Base-by-base conservation (phyloP, 2,888 invertebrate genomes). In the Drosophila quasianomalipes region DNA sequence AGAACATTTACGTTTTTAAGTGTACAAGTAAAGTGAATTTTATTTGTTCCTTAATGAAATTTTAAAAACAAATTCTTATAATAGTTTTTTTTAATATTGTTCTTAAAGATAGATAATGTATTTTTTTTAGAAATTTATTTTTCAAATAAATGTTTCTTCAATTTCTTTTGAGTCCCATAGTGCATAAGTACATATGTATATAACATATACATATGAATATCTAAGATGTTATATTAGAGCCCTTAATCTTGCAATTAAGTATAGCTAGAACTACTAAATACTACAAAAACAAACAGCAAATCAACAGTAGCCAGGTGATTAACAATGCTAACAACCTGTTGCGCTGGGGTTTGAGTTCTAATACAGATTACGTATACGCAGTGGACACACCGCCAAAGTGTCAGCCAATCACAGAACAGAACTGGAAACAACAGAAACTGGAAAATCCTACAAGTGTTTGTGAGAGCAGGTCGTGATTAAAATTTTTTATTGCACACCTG, bases 331-430 rank as follows among this genome's bases (percentile, higher is more conserved):
- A 37, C 19, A 61, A 47, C 68, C 35, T 31, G 53, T 69, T 47
- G n/a, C 16, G 12, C n/a, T 39, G 10, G 16, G 28, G 22, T 9
- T 28, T 55, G 28, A 10, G n/a, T 30, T 26, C 16, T 33, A 51
- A 35, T 28, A 49, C 10, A 28, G 28, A 79, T 70, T 77, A 76
- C 69, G 70, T 82, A 79, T 84, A 80, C 72, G 77, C 33, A 63
- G 44, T 58, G 67, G 88, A 85, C 85, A 89, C 89, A 89, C 84
- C 84, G 81, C 81, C 79, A 37, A 51, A 49, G 65, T 55, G 14
- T 26, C 64, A 67, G 66, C 85, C 87, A 85, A 89, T 87, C 75
- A 63, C 31, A 74, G 39, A 33, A 3, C 51, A 74, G 61, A 22
- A n/a, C n/a, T n/a, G n/a, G n/a, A n/a, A n/a, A 53, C 31, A 44